Percentiles rank a stretch among this genome's conserved stretches.
These are phyloP conservation scores for Periparus ater DNA, from an alignment of 2,797 vertebrate genomes.

Conservation along the genomic window DNA sequence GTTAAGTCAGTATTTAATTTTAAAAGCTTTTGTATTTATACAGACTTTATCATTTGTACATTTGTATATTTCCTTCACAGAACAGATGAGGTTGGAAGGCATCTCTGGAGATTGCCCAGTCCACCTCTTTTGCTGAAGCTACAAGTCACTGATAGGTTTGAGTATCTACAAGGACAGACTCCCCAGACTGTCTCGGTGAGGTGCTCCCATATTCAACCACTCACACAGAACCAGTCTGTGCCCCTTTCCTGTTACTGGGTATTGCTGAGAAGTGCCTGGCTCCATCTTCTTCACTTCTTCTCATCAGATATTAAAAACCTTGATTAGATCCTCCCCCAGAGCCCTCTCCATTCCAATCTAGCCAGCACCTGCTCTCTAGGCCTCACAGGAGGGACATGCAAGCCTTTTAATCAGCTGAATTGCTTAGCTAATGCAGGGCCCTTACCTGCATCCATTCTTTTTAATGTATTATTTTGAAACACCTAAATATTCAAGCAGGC, in stretches of 20 bases:
- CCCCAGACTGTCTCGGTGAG: neutral
- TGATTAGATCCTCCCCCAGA: neutral
- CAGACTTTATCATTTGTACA: conserved; percentile 60
- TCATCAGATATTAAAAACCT: neutral
- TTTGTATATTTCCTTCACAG: conserved; percentile 43
- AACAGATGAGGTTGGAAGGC: neutral
- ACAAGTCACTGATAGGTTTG: neutral
- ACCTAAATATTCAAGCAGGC: neutral
- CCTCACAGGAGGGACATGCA: neutral
- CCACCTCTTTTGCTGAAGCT: neutral
- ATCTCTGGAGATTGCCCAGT: neutral
- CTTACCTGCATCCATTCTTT: neutral
- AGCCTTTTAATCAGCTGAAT: neutral
- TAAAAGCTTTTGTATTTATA: conserved; percentile 66
- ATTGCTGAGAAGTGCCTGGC: neutral
- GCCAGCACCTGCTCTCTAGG: neutral
- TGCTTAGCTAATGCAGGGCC: neutral
- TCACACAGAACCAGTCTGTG: neutral
- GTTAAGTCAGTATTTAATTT: conserved; percentile 57
- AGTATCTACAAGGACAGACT: neutral
- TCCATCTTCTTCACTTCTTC: neutral
- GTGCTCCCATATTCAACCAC: neutral
- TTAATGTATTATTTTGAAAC: neutral
- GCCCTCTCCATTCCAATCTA: neutral
- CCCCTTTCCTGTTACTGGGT: neutral